Evolutionary conservation across 2,888 invertebrate species (phyloP).

Genomic region (Kuschelorhynchus macadamiae): DNA sequence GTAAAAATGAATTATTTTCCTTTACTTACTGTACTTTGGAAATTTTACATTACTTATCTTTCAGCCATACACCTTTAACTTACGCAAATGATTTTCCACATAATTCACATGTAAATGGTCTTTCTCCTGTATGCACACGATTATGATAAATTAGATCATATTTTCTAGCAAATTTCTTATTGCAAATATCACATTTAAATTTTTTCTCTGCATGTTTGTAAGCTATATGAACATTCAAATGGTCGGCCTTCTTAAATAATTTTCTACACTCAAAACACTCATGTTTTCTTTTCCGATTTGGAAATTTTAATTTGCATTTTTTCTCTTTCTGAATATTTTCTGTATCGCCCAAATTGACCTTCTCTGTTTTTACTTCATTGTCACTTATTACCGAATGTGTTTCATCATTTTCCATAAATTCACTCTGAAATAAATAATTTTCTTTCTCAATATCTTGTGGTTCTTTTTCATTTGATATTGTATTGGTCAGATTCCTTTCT

Average conservation of each 20-base stretch:
- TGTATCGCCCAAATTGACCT: neutral
- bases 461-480: neutral
- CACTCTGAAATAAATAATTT: no score
- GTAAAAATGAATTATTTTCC: no score
- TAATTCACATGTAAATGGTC: conserved; percentile 34
- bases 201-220: conserved; percentile 32
- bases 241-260: conserved; percentile 28
- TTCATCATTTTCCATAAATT: neutral
- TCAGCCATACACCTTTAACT: no score
- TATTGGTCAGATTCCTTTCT: no score
- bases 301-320: conserved; percentile 4
- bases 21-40: no score
- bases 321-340: neutral
- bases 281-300: conserved; percentile 7
- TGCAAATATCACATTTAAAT: conserved; percentile 30
- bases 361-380: neutral
- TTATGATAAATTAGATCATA: conserved; percentile 29
- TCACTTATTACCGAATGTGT: neutral
- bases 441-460: neutral
- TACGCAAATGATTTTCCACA: conserved; percentile 41
- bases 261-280: conserved; percentile 32
- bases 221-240: conserved; percentile 31
- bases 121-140: conserved; percentile 38
- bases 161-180: conserved; percentile 37
- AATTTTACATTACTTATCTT: no score